Conservation (phyloP, 1,140 invertebrate species). For the Rhyzopertha dominica region DNA sequence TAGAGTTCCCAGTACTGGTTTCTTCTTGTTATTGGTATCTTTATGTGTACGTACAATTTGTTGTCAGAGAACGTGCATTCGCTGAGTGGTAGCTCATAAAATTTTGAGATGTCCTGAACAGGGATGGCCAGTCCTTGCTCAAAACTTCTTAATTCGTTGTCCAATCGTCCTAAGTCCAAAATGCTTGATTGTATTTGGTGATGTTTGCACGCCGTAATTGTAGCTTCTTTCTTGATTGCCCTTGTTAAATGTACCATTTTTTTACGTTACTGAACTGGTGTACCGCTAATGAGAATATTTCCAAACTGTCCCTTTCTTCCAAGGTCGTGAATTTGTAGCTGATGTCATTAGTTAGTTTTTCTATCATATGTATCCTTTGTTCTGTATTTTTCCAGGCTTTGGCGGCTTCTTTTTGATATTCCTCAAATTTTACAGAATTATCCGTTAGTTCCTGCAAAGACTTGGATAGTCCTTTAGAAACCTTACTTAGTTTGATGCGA, state of each 20-base stretch:
- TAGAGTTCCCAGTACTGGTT: conserved; percentile 10
- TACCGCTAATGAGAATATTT: too few species aligned
- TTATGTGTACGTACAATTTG: conserved; percentile 8
- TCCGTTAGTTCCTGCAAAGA: conserved; percentile 3
- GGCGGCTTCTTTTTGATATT: conserved; percentile 5
- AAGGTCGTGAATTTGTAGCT: too few species aligned
- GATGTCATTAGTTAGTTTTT: too few species aligned
- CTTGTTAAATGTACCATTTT: too few species aligned
- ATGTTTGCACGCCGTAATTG: not conserved
- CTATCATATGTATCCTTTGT: too few species aligned
- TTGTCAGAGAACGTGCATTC: conserved; percentile 8
- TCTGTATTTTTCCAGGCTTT: conserved; percentile 6
- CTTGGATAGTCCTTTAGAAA: conserved; percentile 4
- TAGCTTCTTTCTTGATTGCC: conserved; percentile 1
- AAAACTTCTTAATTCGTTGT: not conserved
- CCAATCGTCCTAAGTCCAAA: not conserved
- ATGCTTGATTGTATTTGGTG: conserved; percentile 1
- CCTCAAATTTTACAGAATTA: conserved; percentile 8
- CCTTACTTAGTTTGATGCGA: not conserved
- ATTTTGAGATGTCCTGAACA: not conserved
- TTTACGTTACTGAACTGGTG: too few species aligned
- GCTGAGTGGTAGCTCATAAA: conserved; percentile 12
- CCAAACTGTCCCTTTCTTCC: too few species aligned
- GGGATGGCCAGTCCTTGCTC: conserved; percentile 10
- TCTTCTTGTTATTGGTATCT: conserved; percentile 10